These are phyloP conservation scores for Mya arenaria DNA, from an alignment of 1,140 invertebrate species.

Conservation along the genomic window DNA sequence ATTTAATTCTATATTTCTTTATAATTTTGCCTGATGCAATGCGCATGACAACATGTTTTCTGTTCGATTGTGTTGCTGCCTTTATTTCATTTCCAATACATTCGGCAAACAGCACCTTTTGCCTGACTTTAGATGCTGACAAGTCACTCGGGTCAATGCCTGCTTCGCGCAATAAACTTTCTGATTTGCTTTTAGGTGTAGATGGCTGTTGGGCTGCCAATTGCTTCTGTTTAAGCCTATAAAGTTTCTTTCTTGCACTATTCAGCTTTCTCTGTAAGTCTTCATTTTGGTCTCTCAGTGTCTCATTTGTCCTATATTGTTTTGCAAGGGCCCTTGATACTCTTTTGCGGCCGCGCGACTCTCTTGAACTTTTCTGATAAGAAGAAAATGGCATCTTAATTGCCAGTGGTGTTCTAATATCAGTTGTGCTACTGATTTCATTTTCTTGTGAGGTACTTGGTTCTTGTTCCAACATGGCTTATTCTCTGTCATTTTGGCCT, in stretches of 20 bases:
- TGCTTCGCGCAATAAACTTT: background rate
- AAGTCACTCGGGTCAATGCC: background rate
- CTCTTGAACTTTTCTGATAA: too few species aligned
- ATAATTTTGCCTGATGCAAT: slow-evolving; percentile 1
- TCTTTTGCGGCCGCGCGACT: slow-evolving; percentile 17
- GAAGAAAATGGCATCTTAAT: slow-evolving; percentile 4
- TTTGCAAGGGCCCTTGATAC: slow-evolving; percentile 15
- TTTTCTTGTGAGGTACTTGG: background rate
- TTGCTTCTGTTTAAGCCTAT: background rate
- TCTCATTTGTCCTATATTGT: background rate
- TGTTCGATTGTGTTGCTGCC: background rate
- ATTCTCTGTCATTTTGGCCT: background rate
- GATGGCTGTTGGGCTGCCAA: background rate
- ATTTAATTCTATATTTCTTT: slow-evolving; percentile 13
- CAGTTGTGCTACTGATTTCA: slow-evolving; percentile 4
- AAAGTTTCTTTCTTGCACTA: background rate
- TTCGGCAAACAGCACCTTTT: slow-evolving; percentile 16
- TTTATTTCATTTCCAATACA: background rate
- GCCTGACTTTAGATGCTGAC: background rate
- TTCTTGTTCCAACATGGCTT: background rate
- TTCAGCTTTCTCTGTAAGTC: slow-evolving; percentile 26
- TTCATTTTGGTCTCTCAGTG: slow-evolving; percentile 20
- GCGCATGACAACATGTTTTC: background rate
- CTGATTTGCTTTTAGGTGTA: slow-evolving; percentile 28
- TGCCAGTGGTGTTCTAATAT: background rate